Conservation (phyloP, 2,797 vertebrate genomes). For the Rachycentron canadum region DNA sequence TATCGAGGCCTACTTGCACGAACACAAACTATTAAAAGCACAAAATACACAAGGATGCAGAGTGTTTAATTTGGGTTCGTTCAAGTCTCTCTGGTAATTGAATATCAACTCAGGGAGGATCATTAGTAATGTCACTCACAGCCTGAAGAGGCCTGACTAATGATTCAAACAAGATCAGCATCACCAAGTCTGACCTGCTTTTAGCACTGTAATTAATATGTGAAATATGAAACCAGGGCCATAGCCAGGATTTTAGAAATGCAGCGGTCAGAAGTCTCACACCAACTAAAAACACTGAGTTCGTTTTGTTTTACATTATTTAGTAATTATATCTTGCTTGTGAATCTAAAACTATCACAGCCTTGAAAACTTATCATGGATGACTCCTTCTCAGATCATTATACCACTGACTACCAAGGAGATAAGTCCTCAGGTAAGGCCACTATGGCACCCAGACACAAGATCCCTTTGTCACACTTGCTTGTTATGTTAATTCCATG, state of each 20-base stretch:
- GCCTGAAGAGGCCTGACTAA: constrained; percentile 4
- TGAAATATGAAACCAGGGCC: constrained; percentile 6
- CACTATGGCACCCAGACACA: neutral
- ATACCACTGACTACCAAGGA: constrained; percentile 1
- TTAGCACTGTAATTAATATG: constrained; percentile 21
- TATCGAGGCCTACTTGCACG: neutral
- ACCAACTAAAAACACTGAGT: neutral
- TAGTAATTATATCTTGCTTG: neutral
- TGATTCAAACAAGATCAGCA: constrained; percentile 21
- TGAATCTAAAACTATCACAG: neutral
- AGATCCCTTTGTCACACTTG: neutral
- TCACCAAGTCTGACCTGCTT: constrained; percentile 13
- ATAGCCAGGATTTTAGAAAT: neutral
- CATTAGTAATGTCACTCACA: constrained; percentile 25
- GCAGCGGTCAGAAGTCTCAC: constrained; percentile 1
- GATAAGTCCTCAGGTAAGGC: neutral
- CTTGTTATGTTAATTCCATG: neutral
- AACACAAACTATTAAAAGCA: constrained; percentile 30
- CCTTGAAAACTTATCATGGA: neutral
- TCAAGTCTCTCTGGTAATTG: constrained; percentile 22
- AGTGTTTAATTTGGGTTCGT: constrained; percentile 17
- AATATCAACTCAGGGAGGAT: constrained; percentile 27
- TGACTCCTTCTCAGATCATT: neutral
- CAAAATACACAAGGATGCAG: constrained; percentile 18
- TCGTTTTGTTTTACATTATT: neutral